These are phyloP conservation scores for Psix sp. DNA, from an alignment of 1,140 invertebrate species.

Conservation along the genomic window DNA sequence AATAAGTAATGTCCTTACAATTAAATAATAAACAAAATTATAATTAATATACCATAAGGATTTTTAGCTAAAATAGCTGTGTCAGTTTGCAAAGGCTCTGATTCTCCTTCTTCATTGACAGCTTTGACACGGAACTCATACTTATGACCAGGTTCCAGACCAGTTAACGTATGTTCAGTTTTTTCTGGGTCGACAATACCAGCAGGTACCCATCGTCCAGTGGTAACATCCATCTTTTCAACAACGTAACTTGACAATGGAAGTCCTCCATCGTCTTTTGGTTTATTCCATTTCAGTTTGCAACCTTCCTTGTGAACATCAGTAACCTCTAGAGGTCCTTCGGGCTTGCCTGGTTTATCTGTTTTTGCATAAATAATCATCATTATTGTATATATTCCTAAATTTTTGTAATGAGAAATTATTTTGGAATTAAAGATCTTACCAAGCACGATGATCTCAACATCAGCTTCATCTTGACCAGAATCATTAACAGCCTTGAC, in stretches of 20 bases:
- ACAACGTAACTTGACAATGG: conserved; percentile 93
- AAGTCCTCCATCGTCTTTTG: conserved; percentile 95
- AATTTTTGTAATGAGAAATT: too few species aligned
- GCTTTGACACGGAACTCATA: conserved; percentile 97
- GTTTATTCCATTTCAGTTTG: conserved; percentile 96
- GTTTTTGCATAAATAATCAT: conserved; percentile 27
- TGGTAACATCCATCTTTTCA: conserved; percentile 93
- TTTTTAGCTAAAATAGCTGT: conserved; percentile 94
- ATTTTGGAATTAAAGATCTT: too few species aligned
- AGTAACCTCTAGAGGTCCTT: conserved; percentile 93
- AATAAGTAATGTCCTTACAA: conserved; percentile 10
- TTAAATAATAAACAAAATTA: conserved; percentile 8
- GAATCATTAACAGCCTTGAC: conserved; percentile 94
- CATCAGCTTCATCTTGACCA: conserved; percentile 94
- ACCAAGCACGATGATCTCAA: conserved; percentile 95
- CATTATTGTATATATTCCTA: too few species aligned
- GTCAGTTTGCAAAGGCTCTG: conserved; percentile 93
- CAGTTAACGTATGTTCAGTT: conserved; percentile 90
- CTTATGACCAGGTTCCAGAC: conserved; percentile 93
- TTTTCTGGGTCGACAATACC: conserved; percentile 91
- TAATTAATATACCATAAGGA: conserved; percentile 85
- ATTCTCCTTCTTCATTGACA: conserved; percentile 96
- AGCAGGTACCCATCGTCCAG: conserved; percentile 92
- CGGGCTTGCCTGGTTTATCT: conserved; percentile 96
- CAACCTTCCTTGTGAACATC: conserved; percentile 97